A percentile compares a stretch with the other conserved stretches of the same genome.
Evolutionary conservation across 2,797 vertebrate genomes (phyloP).

Genomic region (Chloroceryle inda): DNA sequence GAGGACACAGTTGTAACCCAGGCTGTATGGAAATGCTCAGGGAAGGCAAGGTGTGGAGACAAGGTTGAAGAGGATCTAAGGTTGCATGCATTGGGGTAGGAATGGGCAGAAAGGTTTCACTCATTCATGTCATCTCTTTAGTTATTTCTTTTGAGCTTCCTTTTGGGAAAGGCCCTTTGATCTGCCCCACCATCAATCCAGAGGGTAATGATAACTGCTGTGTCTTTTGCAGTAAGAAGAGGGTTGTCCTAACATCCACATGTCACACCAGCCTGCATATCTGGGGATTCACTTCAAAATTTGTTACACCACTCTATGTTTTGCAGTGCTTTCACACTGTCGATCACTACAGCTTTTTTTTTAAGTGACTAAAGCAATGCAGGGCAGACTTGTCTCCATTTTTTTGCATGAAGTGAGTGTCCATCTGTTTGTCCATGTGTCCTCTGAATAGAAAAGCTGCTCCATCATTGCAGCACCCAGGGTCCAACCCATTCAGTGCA

Average conservation of each 20-base stretch:
- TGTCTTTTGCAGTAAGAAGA: neutral
- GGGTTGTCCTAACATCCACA: neutral
- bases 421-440: accelerated
- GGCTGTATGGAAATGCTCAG: neutral
- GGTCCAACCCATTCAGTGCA: neutral
- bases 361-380: neutral
- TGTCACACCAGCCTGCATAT: neutral
- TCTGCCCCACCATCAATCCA: neutral
- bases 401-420: neutral
- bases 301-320: neutral
- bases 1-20: neutral
- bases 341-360: neutral
- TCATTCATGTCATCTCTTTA: neutral
- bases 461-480: neutral
- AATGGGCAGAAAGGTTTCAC: neutral
- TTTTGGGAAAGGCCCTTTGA: neutral
- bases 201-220: neutral
- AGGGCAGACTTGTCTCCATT: neutral
- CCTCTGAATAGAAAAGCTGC: neutral
- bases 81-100: accelerated
- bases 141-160: neutral
- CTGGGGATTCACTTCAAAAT: neutral
- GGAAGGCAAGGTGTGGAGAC: neutral
- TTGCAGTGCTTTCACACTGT: neutral
- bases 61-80: neutral